These are phyloP conservation scores for Folsomia candida DNA, from an alignment of 2,888 invertebrate genomes.

Conservation along the genomic window DNA sequence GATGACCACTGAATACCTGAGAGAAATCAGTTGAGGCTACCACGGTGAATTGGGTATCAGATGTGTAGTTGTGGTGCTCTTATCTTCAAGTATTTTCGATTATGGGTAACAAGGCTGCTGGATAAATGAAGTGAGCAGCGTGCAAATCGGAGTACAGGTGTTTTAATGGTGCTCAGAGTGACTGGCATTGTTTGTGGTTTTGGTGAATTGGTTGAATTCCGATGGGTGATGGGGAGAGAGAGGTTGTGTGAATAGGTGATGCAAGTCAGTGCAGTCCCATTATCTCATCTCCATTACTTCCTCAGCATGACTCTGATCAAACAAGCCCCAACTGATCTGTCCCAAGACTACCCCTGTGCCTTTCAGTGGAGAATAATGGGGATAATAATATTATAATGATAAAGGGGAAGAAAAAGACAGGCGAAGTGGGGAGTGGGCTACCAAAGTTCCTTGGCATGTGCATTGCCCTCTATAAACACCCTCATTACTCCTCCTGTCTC, in stretches of 20 bases:
- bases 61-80: background rate
- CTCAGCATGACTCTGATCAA: slow-evolving; percentile 47
- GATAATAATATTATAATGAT: slow-evolving; percentile 20
- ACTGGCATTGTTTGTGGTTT: slow-evolving; percentile 10
- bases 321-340: slow-evolving; percentile 34
- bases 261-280: slow-evolving; percentile 42
- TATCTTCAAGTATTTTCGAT: background rate
- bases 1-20: no score
- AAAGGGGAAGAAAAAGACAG: background rate
- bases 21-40: background rate
- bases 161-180: background rate
- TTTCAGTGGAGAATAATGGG: slow-evolving; percentile 20
- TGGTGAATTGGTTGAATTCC: slow-evolving; percentile 8
- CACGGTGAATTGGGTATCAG: background rate
- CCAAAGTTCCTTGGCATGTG: slow-evolving; percentile 33
- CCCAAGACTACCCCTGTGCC: slow-evolving; percentile 22
- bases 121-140: background rate
- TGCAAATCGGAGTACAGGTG: slow-evolving; percentile 5
- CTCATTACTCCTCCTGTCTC: slow-evolving; percentile 48
- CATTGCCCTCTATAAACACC: slow-evolving; percentile 40
- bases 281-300: slow-evolving; percentile 42
- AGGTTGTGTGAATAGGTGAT: slow-evolving; percentile 20
- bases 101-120: background rate
- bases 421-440: slow-evolving; percentile 14
- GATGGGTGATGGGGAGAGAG: background rate